phyloP scores from a whole-genome alignment of 2,888 invertebrate genomes.

The Lasius platythorax region DNA sequence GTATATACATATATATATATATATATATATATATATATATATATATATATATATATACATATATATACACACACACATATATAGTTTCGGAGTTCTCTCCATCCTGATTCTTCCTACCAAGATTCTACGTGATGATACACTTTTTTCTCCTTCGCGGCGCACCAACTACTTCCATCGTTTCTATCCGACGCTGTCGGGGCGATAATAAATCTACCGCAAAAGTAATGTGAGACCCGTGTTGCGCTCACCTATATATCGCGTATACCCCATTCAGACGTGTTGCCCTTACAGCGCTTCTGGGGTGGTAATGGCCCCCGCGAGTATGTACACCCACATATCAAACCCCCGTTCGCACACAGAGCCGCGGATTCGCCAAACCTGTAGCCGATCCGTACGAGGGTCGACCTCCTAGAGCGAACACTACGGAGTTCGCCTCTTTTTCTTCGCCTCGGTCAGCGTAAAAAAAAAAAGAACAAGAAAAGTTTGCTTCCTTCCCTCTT shows the following conservation, averaged over 20 bases:
- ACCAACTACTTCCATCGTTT: slow-evolving; percentile 47
- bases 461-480: slow-evolving; percentile 39
- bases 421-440: slow-evolving; percentile 17
- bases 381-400: slow-evolving; percentile 41
- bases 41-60: neutral
- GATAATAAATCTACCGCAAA: slow-evolving; percentile 80
- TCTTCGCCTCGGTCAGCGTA: slow-evolving; percentile 17
- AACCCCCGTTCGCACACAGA: slow-evolving; percentile 46
- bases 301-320: slow-evolving; percentile 79
- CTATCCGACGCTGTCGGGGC: slow-evolving; percentile 55
- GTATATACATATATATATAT: no score
- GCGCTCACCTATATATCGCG: slow-evolving; percentile 64
- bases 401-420: slow-evolving; percentile 9
- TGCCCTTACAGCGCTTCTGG: slow-evolving; percentile 76
- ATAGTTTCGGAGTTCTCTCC: slow-evolving; percentile 42
- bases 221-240: slow-evolving; percentile 78
- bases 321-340: slow-evolving; percentile 78
- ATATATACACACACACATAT: neutral
- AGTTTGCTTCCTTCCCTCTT: slow-evolving; percentile 55
- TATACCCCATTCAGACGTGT: slow-evolving; percentile 78
- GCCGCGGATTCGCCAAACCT: slow-evolving; percentile 28
- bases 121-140: slow-evolving; percentile 55
- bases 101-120: slow-evolving; percentile 37
- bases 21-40: no score
- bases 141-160: slow-evolving; percentile 46